Evolutionary conservation across 2,113 vertebrate species (phyloP), one percentile per base, ranked within the genome.

Genomic region (Heterotilapia buettikoferi): DNA sequence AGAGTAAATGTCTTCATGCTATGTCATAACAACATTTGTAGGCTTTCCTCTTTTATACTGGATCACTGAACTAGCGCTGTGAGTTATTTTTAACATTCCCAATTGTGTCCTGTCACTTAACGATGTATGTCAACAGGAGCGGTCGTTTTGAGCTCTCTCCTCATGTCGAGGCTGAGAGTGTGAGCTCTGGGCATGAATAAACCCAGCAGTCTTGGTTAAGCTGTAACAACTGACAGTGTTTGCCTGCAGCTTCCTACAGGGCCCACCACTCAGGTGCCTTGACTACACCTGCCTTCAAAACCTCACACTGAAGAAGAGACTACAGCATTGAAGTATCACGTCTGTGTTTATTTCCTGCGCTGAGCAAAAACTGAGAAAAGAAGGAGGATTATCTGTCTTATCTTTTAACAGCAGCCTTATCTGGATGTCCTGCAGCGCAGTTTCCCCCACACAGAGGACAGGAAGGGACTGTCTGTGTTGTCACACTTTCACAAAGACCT

Each of bases 141-240:
- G 61, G 88, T 54, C 47, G 84, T 86, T 86, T 86, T 59, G 83
- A 88, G 84, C 53, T 82, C 88, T 73, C 63, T 90, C 61, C 82
- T 94, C 87, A 83, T 85, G 84, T 94, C 56, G 45, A 52, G 84
- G 82, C 81, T 84, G 86, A 82, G 88, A 78, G 84, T 90, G 87
- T 18, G 80, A 93, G 91, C 92, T 91, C 56, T 87, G 93, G 93
- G 91, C 93, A 91, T 80, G 79, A 91, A 92, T 93, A 91, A 90
- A 8, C 53, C 90, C 92, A 88, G 88, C 31, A 79, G 88, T 83
- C 85, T 40, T 56, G 13, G 86, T 93, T 94, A 88, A 94, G 91
- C 88, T 86, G 52, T 95, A 96, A 96, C 93, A 92, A 86, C 87
- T 94, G 95, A 96, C 95, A 96, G 90, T 61, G 85, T 86, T 90